phyloP scores from a whole-genome alignment of 2,888 invertebrate genomes.

The Agrenia bidenticulata region DNA sequence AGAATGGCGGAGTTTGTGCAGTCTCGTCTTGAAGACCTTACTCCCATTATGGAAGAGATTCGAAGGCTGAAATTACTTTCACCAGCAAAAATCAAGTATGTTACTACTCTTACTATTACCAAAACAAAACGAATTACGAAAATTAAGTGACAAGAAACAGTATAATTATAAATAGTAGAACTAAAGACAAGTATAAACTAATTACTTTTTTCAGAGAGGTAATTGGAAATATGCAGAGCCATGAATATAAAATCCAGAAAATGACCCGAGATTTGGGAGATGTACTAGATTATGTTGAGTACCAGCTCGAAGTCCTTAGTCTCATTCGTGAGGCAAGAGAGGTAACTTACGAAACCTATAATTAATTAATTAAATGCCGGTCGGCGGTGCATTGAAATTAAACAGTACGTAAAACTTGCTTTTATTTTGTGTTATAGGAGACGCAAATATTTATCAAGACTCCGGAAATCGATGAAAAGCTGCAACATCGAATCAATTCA shows the following conservation, averaged over 20 bases:
- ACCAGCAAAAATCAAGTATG: no score
- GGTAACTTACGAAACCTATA: neutral
- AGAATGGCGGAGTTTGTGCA: slow-evolving; percentile 37
- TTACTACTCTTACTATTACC: no score
- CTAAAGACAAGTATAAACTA: no score
- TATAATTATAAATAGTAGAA: no score
- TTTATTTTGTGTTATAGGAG: no score
- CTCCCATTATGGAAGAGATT: slow-evolving; percentile 26
- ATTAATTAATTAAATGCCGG: no score
- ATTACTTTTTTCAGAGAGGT: slow-evolving; percentile 20
- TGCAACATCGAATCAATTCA: slow-evolving; percentile 24
- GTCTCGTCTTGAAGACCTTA: slow-evolving; percentile 27
- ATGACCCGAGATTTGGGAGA: slow-evolving; percentile 23
- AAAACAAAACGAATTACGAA: no score
- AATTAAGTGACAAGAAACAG: no score
- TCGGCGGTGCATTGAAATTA: no score
- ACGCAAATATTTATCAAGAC: neutral
- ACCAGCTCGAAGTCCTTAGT: slow-evolving; percentile 17
- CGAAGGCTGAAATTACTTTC: slow-evolving; percentile 1
- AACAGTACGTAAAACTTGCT: no score
- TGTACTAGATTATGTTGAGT: slow-evolving; percentile 28
- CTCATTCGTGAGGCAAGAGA: slow-evolving; percentile 14
- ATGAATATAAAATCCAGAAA: slow-evolving; percentile 31
- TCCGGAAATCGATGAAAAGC: slow-evolving; percentile 23
- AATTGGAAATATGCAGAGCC: slow-evolving; percentile 9